Evolutionary conservation across 2,888 invertebrate species (phyloP).

Genomic region (Chaitophorus viminalis): DNA sequence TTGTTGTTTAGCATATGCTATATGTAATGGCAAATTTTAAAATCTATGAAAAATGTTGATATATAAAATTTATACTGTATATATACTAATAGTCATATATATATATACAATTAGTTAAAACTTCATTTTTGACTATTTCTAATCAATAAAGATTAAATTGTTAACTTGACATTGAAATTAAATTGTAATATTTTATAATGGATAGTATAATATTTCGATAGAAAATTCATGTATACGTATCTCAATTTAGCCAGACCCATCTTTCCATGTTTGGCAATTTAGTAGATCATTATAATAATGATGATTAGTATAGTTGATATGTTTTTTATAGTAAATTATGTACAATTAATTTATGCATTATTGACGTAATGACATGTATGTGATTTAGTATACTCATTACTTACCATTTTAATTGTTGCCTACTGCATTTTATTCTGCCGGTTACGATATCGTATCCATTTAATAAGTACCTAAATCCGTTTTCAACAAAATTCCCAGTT

Average conservation of each 20-base stretch:
- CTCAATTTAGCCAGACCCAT: not conserved
- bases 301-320: not conserved
- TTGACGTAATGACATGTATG: too few relatives aligned
- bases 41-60: too few relatives aligned
- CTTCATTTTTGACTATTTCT: too few relatives aligned
- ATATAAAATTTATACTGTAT: too few relatives aligned
- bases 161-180: not conserved
- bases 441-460: too few relatives aligned
- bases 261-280: not conserved
- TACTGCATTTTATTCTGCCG: not conserved
- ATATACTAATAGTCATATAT: too few relatives aligned
- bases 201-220: not conserved
- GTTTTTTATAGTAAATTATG: not conserved
- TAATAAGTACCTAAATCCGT: too few relatives aligned
- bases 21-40: too few relatives aligned
- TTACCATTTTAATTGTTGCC: not conserved
- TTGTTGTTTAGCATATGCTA: too few relatives aligned
- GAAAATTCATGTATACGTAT: not conserved
- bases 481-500: too few relatives aligned
- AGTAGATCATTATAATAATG: not conserved
- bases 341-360: not conserved
- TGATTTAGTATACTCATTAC: not conserved
- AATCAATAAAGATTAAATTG: not conserved
- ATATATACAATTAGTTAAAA: too few relatives aligned
- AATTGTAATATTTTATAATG: not conserved